These are phyloP conservation scores for Mimumesa dahlbomi DNA, from an alignment of 2,888 invertebrate genomes.

Conservation along the genomic window DNA sequence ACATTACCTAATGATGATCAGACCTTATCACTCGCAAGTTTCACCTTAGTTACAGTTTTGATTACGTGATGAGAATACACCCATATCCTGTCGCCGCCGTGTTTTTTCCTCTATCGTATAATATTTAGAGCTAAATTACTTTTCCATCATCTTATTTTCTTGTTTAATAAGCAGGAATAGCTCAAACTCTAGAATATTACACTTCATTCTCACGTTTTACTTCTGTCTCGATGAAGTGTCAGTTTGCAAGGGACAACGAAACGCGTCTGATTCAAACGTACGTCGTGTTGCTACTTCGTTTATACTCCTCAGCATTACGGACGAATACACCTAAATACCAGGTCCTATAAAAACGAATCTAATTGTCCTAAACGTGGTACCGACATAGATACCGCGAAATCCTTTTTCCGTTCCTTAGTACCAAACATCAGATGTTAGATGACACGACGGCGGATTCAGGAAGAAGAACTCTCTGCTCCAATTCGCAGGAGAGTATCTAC, in stretches of 20 bases:
- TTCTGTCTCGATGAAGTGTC: neutral
- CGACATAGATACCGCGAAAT: neutral
- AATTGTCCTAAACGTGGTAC: conserved; percentile 9
- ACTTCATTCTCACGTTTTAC: neutral
- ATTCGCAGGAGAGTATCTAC: conserved; percentile 29
- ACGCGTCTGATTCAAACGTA: neutral
- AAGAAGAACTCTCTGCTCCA: conserved; percentile 16
- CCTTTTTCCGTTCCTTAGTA: neutral
- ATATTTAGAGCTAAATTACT: neutral
- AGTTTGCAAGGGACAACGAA: neutral
- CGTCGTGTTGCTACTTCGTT: neutral
- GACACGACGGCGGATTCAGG: conserved; percentile 29
- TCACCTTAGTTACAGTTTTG: conserved; percentile 47
- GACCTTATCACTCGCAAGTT: conserved; percentile 43
- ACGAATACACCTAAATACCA: neutral
- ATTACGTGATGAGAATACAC: conserved; percentile 47
- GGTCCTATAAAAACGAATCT: neutral
- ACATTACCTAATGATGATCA: conserved; percentile 50
- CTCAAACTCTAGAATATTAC: neutral
- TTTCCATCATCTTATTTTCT: neutral
- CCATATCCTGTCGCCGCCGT: conserved; percentile 17
- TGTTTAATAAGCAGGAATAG: neutral
- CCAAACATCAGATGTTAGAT: neutral
- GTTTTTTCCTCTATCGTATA: neutral
- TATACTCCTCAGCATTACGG: neutral